These are phyloP conservation scores for Drosophila mulleri DNA, from an alignment of 2,888 invertebrate species.

Conservation along the genomic window DNA sequence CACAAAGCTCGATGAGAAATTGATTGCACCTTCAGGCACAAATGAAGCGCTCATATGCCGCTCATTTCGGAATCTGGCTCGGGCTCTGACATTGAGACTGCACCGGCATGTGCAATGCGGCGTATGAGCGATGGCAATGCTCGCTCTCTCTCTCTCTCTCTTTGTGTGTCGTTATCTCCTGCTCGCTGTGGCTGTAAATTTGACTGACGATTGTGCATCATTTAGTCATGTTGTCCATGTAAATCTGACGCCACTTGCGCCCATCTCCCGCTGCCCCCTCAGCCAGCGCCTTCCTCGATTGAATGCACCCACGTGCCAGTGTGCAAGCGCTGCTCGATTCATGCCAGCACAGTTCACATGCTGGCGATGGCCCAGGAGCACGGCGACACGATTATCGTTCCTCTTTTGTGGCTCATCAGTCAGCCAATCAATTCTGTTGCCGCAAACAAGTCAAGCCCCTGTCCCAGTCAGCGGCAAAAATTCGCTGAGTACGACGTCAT, in stretches of 20 bases:
- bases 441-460: constrained; percentile 49
- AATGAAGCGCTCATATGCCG: constrained; percentile 24
- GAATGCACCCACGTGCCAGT: constrained; percentile 68
- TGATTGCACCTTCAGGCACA: constrained; percentile 44
- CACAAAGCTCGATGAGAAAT: constrained; percentile 18
- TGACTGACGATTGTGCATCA: constrained; percentile 55
- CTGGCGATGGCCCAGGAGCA: constrained; percentile 18
- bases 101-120: constrained; percentile 32
- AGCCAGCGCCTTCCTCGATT: constrained; percentile 19
- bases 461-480: constrained; percentile 33
- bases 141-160: background rate
- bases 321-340: constrained; percentile 34
- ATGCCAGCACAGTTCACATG: constrained; percentile 17
- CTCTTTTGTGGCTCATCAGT: constrained; percentile 49
- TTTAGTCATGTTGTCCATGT: constrained; percentile 49
- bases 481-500: constrained; percentile 12
- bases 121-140: constrained; percentile 44
- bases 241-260: constrained; percentile 49
- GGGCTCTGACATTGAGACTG: constrained; percentile 33
- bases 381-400: constrained; percentile 51
- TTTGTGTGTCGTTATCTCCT: background rate
- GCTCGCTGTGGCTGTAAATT: constrained; percentile 39
- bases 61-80: constrained; percentile 21
- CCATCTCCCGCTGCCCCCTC: too few relatives aligned
- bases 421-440: constrained; percentile 66